Conservation (phyloP, 2,113 vertebrate genomes). For the Ptilorrhoa leucosticta region DNA sequence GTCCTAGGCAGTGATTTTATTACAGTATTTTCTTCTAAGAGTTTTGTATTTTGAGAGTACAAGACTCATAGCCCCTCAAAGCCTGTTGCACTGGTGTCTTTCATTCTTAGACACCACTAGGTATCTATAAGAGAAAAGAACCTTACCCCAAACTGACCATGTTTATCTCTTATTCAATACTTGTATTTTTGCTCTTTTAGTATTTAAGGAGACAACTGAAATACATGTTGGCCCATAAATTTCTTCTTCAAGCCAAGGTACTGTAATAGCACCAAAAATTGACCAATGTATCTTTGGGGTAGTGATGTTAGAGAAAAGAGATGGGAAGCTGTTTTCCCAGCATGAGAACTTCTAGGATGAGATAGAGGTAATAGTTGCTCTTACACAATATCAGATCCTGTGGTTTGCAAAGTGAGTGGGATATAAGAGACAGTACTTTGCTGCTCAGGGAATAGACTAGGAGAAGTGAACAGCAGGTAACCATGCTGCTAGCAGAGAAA, state of each 20-base stretch:
- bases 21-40: background rate
- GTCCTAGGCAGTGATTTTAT: background rate
- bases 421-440: background rate
- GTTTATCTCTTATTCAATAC: background rate
- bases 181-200: background rate
- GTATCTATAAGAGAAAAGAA: background rate
- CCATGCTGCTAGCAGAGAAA: slow-evolving; percentile 53
- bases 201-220: background rate
- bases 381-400: background rate
- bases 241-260: background rate
- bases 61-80: background rate
- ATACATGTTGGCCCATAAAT: background rate
- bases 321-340: background rate
- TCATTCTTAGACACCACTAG: background rate
- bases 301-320: background rate
- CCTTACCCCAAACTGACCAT: background rate
- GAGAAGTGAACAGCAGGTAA: slow-evolving; percentile 61
- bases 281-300: background rate
- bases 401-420: slow-evolving; percentile 15
- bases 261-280: background rate
- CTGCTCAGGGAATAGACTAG: background rate
- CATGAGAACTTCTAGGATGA: background rate
- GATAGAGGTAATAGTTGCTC: background rate
- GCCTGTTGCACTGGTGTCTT: background rate
- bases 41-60: background rate